Percentiles rank a stretch among this genome's conserved stretches.
Evolutionary conservation across 2,113 vertebrate species (phyloP).

Genomic region (Acanthisitta chloris): DNA sequence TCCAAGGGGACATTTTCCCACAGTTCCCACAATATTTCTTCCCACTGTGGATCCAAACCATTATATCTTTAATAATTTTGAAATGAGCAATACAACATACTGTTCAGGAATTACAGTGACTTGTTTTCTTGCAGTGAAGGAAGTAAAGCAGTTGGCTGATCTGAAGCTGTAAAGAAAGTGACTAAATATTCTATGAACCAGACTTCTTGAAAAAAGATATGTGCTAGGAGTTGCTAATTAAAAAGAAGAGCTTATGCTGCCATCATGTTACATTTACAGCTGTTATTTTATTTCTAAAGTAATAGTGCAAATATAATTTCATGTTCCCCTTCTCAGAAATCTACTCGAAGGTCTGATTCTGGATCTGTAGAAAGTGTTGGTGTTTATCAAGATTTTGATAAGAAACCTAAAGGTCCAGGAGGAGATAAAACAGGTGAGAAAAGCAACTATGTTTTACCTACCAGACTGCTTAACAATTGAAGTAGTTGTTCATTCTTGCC

Average conservation of each 20-base stretch:
- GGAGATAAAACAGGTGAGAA: conserved; percentile 71
- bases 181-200: not conserved
- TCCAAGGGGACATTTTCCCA: not conserved
- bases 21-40: not conserved
- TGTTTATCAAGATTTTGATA: conserved; percentile 90
- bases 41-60: not conserved
- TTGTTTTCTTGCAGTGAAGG: not conserved
- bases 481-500: not conserved
- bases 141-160: not conserved
- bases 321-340: conserved; percentile 74
- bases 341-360: conserved; percentile 82
- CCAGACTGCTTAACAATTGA: not conserved
- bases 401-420: conserved; percentile 66
- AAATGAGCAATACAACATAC: not conserved
- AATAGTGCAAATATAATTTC: not conserved
- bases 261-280: not conserved
- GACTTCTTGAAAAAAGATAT: not conserved
- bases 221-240: not conserved
- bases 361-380: conserved; percentile 80
- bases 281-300: not conserved
- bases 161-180: not conserved
- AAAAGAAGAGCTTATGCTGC: not conserved
- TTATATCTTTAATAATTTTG: not conserved
- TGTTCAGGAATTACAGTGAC: not conserved
- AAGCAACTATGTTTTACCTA: not conserved